Evolutionary conservation across 1,140 invertebrate species (phyloP).

Genomic region (Eufriesea mexicana): DNA sequence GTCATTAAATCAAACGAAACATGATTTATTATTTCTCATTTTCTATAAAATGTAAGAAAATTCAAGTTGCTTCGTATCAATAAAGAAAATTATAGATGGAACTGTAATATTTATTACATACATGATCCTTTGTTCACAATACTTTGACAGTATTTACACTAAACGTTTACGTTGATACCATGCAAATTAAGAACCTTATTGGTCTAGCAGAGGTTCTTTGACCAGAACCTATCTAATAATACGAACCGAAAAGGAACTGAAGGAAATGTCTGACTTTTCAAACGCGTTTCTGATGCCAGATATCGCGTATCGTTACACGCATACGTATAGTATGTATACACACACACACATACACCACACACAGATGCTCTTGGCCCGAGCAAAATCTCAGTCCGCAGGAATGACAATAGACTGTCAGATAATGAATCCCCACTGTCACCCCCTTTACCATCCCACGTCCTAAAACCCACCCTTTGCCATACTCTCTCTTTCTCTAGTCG

Average conservation of each 20-base stretch:
- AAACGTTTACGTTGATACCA: background rate
- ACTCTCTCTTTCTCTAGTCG: constrained; percentile 43
- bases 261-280: constrained; percentile 55
- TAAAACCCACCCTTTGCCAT: constrained; percentile 72
- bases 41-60: background rate
- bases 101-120: no score
- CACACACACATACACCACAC: constrained; percentile 45
- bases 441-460: constrained; percentile 65
- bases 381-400: constrained; percentile 75
- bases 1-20: no score
- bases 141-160: background rate
- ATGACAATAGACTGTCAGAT: constrained; percentile 79
- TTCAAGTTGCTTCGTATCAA: background rate
- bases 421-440: constrained; percentile 77
- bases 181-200: background rate
- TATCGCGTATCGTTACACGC: constrained; percentile 56
- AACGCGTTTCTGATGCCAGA: constrained; percentile 57
- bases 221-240: background rate
- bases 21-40: background rate
- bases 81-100: background rate
- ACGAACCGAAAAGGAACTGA: constrained; percentile 22
- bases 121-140: no score
- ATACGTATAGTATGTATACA: constrained; percentile 31
- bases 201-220: background rate
- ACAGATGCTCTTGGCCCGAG: constrained; percentile 64